Base-by-base conservation (phyloP, 2,888 invertebrate genomes). In the Hermodice carunculata region DNA sequence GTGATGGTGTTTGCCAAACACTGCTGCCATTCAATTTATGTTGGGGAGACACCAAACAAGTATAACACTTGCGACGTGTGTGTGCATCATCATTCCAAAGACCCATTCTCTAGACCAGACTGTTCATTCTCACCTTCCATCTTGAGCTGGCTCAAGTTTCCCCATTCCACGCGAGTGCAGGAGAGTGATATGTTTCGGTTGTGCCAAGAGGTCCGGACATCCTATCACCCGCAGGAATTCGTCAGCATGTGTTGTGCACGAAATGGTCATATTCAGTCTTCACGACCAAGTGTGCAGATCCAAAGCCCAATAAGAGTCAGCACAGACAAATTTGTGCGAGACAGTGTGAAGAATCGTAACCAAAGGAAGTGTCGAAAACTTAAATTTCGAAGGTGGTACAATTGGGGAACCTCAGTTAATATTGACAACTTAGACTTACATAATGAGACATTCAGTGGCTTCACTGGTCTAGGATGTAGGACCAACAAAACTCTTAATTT, bases 401-500 rank as follows among this genome's bases (percentile, higher is more conserved):
- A 54, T 17, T 66, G 66, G 66, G 19, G 34, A 19, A 29, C 54
- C 17, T 8, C 51, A 1, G 17, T 29, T 40, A 8, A 19, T 3
- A 37, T 31, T 11, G 54, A 54, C 22, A n/a, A n/a, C n/a, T 22
- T 11, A 5, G 40, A 54, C 37, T 43, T n/a, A 22, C 40, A 42
- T 29, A 14, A 52, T 40, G 52, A 43, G 19, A 57, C 34, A 22
- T 28, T 37, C 8, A 24, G 28, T 34, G 70, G 72, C 54, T 73
- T 80, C 37, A 71, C 76, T 6, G 87, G 87, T 17, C 74, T 86
- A 5, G 82, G 83, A 0, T 88, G 88, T 75, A 68, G 74, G 43
- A 87, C 87, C 3, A 92, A 93, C 80, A 86, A 85, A 72, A 90
- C 90, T 17, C 79, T 92, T 56, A 86, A 88, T 14, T 88, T 92